Evolutionary conservation across 1,140 invertebrate species (phyloP), one percentile per base, ranked within the genome.

Genomic region (Belonocnema kinseyi): DNA sequence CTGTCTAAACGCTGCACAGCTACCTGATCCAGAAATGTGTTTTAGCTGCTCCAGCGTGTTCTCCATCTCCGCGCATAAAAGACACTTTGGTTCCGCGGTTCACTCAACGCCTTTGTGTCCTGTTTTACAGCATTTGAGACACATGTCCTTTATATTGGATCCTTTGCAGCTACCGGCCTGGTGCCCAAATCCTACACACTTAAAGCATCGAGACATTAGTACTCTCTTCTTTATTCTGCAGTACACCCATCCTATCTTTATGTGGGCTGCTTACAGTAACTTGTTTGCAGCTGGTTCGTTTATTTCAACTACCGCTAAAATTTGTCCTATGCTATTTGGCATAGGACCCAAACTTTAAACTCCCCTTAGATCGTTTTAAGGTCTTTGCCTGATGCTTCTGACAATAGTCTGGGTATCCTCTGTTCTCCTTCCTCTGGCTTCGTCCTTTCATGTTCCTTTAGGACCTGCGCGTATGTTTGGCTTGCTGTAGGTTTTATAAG

Each of bases 161-260:
- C 73, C 72, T 16, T 53, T 77, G 8, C 56, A 33, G 21, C 13
- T 56, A 0, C 54, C 13, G 2, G 56, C 72, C 0, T 76, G 73
- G 51, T 84, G 78, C 3, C 79, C 83, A 21, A 21, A 82, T 6
- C 75, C 74, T 2, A 73, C 26, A 21, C 81, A 84, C 7, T 61
- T 50, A 71, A 58, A 84, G 40, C 81, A 84, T 0, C 79, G 77
- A 13, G 21, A 50, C 1, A 75, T 16, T 0, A 26, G 16, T 0
- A 17, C 11, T 40, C 75, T 76, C 16, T 50, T 50, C 10, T 79
- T 50, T 3, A 84, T 66, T 5, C 76, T 13, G 71, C 83, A 78
- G 17, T 72, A 14, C 0, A 84, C 66, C 83, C 77, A 82, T 1
- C 83, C 81, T 16, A 82, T 46, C 50, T 75, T 82, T 1, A 84